Evolutionary conservation across 2,888 invertebrate genomes (phyloP).

Genomic region (Pyrocoelia pectoralis): DNA sequence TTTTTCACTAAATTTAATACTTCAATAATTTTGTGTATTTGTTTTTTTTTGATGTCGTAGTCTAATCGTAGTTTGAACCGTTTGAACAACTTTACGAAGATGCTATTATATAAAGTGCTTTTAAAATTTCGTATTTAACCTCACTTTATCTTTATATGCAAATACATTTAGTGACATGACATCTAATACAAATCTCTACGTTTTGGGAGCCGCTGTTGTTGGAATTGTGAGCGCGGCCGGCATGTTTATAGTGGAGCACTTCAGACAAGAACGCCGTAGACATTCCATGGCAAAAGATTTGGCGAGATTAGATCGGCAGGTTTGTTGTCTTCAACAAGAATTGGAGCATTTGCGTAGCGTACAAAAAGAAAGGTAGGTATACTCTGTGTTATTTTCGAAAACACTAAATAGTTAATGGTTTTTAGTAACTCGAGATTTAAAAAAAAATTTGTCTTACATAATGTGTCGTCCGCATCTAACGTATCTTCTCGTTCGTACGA

Average conservation of each 20-base stretch:
- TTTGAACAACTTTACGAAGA: too few relatives aligned
- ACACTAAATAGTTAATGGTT: constrained; percentile 7
- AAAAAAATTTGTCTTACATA: neutral
- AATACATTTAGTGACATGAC: too few relatives aligned
- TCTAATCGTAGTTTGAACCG: too few relatives aligned
- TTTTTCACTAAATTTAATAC: too few relatives aligned
- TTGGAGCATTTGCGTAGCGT: constrained; percentile 48
- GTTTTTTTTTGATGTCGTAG: too few relatives aligned
- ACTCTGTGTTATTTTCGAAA: neutral
- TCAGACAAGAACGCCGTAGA: constrained; percentile 51
- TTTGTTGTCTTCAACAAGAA: constrained; percentile 50
- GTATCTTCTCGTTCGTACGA: constrained; percentile 36
- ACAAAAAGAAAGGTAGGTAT: constrained; percentile 42
- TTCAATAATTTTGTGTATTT: too few relatives aligned
- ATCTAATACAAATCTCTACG: constrained; percentile 33
- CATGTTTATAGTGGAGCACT: constrained; percentile 55
- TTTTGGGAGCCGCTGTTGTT: constrained; percentile 55
- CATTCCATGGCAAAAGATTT: constrained; percentile 54
- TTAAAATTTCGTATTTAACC: neutral
- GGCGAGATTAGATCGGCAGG: constrained; percentile 52
- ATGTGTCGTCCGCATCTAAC: too few relatives aligned
- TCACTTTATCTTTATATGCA: neutral
- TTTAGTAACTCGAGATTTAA: constrained; percentile 17
- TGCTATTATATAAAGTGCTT: too few relatives aligned
- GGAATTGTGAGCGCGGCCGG: constrained; percentile 57